phyloP scores from a whole-genome alignment of 2,113 vertebrate genomes.

The Burhinus oedicnemus region DNA sequence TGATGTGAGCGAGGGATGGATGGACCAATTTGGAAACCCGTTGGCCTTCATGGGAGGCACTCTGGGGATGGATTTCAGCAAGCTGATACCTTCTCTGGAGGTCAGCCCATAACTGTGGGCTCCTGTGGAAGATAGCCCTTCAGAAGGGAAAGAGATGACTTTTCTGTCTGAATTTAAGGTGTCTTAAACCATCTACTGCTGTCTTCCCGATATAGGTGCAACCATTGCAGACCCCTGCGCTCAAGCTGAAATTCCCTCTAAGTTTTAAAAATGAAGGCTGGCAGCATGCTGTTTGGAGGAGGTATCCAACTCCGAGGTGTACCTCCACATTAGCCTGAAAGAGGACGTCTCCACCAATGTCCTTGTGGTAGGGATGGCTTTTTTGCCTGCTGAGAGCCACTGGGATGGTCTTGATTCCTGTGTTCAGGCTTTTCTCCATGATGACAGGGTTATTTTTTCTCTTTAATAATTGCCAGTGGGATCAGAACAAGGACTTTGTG shows the following conservation, averaged over 20 bases:
- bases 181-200: neutral
- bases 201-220: neutral
- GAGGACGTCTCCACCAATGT: neutral
- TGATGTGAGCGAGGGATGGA: neutral
- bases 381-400: neutral
- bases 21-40: neutral
- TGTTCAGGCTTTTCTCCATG: neutral
- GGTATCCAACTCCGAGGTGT: neutral
- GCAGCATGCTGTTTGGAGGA: neutral
- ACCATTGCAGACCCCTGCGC: accelerated
- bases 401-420: neutral
- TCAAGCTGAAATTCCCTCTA: neutral
- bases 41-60: neutral
- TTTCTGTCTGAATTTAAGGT: neutral
- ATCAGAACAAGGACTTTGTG: neutral
- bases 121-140: neutral
- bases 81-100: neutral
- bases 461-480: neutral
- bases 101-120: neutral
- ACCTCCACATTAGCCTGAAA: neutral
- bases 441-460: neutral
- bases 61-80: neutral
- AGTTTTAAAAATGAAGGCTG: neutral
- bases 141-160: neutral
- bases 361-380: neutral